Base-by-base conservation (phyloP, 1,140 invertebrate genomes). In the Cyclina sinensis region DNA sequence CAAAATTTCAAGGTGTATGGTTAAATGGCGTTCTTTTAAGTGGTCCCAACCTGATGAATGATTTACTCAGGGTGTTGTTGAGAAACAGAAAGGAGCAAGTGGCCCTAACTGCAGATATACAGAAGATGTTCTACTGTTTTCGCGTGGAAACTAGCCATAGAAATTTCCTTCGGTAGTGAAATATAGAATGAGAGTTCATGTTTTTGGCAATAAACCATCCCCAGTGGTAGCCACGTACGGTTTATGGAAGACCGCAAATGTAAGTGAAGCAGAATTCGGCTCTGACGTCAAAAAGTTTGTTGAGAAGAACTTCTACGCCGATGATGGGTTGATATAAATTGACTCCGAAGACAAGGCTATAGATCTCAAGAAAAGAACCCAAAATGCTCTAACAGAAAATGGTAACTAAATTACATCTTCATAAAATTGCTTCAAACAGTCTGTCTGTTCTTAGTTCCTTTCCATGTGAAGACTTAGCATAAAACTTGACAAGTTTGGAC, bases 341-440 rank as follows among this genome's bases (percentile, higher is more conserved):
- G 5, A 18, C 1, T 14, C 24, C 16, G 1, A 0, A 24, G 21
- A 43, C 0, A 7, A 76, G 7, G 73, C 73, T 16, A 48, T 76
- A 24, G 24, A 76, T 7, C n/a, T 80, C 1, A 18, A n/a, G 27
- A 35, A 62, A 37, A 35, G 37, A 51, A 76, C 85, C 12, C 85
- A 80, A 37, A 37, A 12, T 4, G 85, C 65, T 27, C 62, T 87
- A 39, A 18, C 0, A 4, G 1, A n/a, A 70, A 37, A 30, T 32
- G 14, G 5, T n/a, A n/a, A n/a, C 62, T 5, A 30, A 65, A 14
- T 32, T 91, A 0, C 57, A 86, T 21, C 70, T 92, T 0, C 91
- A 90, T 54, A 90, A 92, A 51, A 32, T 88, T 11, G 59, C 46
- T 1, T 91, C 84, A 3, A 92, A 89, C 43, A 76, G 54, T 54